phyloP scores from a whole-genome alignment of 2,113 vertebrate species.

The Xiphias gladius region DNA sequence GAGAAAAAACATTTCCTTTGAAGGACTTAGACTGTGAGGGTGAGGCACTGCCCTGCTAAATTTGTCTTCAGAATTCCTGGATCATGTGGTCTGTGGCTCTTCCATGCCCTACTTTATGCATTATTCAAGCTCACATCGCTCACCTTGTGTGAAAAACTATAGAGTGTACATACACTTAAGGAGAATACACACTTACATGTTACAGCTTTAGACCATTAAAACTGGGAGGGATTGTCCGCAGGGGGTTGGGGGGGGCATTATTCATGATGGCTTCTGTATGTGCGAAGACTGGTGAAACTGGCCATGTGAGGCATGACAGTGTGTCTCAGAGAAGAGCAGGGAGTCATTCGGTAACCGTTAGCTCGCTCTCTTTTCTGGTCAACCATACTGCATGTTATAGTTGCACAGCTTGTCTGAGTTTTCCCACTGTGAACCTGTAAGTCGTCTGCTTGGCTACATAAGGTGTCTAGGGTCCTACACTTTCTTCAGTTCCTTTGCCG shows the following conservation, averaged over 20 bases:
- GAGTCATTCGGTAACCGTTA: slow-evolving; percentile 48
- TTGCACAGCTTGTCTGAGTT: slow-evolving; percentile 42
- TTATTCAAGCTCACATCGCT: slow-evolving; percentile 60
- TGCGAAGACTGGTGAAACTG: slow-evolving; percentile 37
- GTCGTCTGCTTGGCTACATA: slow-evolving; percentile 43
- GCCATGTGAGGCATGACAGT: slow-evolving; percentile 54
- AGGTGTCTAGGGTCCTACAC: not conserved
- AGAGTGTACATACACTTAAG: slow-evolving; percentile 35
- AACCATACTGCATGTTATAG: slow-evolving; percentile 56
- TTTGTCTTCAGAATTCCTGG: slow-evolving; percentile 26
- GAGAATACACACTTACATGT: slow-evolving; percentile 31
- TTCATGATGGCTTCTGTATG: slow-evolving; percentile 59
- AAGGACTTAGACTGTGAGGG: not conserved
- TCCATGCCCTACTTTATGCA: slow-evolving; percentile 22
- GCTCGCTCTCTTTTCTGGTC: slow-evolving; percentile 40
- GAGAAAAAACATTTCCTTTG: slow-evolving; percentile 21
- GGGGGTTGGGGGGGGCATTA: slow-evolving; percentile 34
- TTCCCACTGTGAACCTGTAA: slow-evolving; percentile 42
- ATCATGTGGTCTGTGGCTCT: slow-evolving; percentile 17
- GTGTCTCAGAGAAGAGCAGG: slow-evolving; percentile 28
- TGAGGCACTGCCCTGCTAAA: slow-evolving; percentile 13
- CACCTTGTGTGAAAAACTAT: slow-evolving; percentile 38
- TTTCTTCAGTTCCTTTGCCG: slow-evolving; percentile 14
- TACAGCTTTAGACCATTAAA: slow-evolving; percentile 51
- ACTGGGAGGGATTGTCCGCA: slow-evolving; percentile 17